phyloP scores from a whole-genome alignment of 2,113 vertebrate genomes.

The Capreolus pygargus region DNA sequence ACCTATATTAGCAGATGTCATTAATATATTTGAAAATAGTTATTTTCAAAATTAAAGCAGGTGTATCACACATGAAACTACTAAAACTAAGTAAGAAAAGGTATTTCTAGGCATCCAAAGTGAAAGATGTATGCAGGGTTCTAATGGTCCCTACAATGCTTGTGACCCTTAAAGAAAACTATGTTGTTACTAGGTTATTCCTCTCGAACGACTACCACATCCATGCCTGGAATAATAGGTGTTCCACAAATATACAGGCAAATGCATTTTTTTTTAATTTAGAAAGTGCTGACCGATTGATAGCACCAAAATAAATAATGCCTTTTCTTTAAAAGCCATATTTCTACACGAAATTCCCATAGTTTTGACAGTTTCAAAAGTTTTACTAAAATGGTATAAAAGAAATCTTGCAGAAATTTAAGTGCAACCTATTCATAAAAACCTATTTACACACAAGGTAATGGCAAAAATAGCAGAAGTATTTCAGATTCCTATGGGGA shows the following conservation, averaged over 20 bases:
- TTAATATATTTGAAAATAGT: neutral
- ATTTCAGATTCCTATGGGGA: neutral
- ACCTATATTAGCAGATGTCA: neutral
- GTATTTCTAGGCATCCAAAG: neutral
- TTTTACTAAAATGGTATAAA: neutral
- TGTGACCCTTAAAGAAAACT: neutral
- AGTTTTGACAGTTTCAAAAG: neutral
- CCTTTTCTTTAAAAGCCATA: neutral
- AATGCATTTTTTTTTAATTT: neutral
- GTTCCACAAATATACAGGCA: neutral
- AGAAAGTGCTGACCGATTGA: neutral
- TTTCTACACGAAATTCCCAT: neutral
- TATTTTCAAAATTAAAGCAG: neutral
- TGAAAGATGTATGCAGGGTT: neutral
- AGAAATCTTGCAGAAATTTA: neutral
- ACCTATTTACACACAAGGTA: neutral
- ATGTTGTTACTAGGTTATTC: neutral
- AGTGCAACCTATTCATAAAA: neutral
- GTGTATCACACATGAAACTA: neutral
- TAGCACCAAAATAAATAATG: neutral
- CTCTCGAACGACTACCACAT: accelerated
- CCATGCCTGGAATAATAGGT: neutral
- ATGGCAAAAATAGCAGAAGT: neutral
- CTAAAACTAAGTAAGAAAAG: neutral
- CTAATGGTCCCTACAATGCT: neutral